phyloP scores from a whole-genome alignment of 2,113 vertebrate genomes.

The Micronisus gabar region DNA sequence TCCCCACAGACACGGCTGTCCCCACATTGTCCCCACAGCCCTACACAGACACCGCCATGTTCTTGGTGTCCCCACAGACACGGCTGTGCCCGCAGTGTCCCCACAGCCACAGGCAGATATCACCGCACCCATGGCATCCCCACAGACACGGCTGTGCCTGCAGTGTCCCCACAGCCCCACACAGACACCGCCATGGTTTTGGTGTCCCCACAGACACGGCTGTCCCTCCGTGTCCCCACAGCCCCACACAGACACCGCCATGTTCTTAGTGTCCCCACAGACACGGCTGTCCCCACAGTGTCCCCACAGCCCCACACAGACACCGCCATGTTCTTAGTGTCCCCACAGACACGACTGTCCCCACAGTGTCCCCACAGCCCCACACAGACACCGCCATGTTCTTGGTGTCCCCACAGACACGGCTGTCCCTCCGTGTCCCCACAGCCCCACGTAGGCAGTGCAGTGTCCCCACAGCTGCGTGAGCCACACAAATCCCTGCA shows the following conservation, averaged over 20 bases:
- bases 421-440: background rate
- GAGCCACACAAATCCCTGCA: rapidly evolving
- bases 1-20: no score
- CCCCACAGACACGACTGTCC: background rate
- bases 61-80: no score
- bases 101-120: no score
- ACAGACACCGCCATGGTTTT: no score
- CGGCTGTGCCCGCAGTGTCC: no score
- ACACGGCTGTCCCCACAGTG: no score
- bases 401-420: background rate
- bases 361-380: no score
- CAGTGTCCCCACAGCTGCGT: rapidly evolving
- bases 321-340: no score
- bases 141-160: background rate
- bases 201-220: background rate
- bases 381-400: rapidly evolving
- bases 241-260: rapidly evolving
- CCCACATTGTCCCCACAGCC: no score
- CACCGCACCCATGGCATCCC: no score
- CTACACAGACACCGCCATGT: no score
- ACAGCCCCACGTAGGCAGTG: rapidly evolving
- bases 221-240: rapidly evolving
- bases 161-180: background rate
- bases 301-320: background rate
- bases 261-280: background rate